Base-by-base conservation (phyloP, 2,113 vertebrate genomes). In the Cavia aperea region DNA sequence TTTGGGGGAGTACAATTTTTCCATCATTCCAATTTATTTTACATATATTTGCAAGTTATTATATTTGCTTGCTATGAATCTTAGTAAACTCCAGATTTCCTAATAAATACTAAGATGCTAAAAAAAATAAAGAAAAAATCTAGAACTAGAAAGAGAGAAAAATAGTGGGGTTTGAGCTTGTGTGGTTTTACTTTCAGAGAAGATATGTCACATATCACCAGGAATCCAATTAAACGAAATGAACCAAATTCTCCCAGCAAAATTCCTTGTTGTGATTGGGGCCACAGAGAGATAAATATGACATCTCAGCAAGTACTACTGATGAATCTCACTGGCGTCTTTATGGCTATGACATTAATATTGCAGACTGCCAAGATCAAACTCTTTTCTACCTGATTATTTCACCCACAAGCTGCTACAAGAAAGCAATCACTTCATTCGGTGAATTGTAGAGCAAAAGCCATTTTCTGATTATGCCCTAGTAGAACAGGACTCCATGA, bases 211-310 rank as follows among this genome's bases (percentile, higher is more conserved):
- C 12, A 70, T 10, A 58, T 77, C n/a, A 89, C 9, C 21, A 75
- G 39, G 39, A 92, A 81, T 89, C 51, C 62, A 93, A 82, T 62
- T 72, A 94, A 81, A 63, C 36, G 23, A 94, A 94, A 70, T 88
- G 49, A 33, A 89, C 11, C 13, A 72, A 60, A 90, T n/a, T 81
- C 56, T 81, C 73, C 26, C 26, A 81, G 29, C 1, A 90, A 85
- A 93, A 85, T 51, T 92, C 66, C 65, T 73, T 23, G 33, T 62
- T 81, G 39, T 92, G 68, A 78, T 18, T 88, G 54, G 21, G n/a
- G 11, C 91, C 12, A 39, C 60, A n/a, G 31, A 66, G 58, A 87
- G 51, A 91, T 51, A 84, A 89, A 84, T 81, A 81, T 14, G 21
- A 23, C 13, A 21, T 29, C 16, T 72, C 79, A 87, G 43, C 16